Evolutionary conservation across 2,113 vertebrate genomes (phyloP).

Genomic region (Orthonyx spaldingii): DNA sequence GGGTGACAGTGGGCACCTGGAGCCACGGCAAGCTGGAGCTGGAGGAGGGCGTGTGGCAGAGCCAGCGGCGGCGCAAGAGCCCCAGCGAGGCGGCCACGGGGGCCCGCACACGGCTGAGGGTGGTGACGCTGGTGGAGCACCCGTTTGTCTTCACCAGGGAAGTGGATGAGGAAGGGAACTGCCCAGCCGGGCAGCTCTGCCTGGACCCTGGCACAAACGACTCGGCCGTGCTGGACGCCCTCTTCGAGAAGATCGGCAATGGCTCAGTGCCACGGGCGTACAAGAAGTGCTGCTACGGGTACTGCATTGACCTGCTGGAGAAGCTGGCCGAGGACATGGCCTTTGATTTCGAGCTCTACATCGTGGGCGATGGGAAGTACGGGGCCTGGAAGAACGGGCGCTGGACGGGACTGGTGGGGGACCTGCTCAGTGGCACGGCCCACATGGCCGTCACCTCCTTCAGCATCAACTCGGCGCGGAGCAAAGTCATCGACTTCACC

Average conservation of each 20-base stretch:
- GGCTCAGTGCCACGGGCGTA: slow-evolving; percentile 69
- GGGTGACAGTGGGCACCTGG: slow-evolving; percentile 89
- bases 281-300: slow-evolving; percentile 91
- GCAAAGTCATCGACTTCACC: slow-evolving; percentile 93
- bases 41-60: slow-evolving; percentile 71
- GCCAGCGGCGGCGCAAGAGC: background rate
- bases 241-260: slow-evolving; percentile 78
- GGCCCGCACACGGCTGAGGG: slow-evolving; percentile 68
- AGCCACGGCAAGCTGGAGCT: slow-evolving; percentile 70
- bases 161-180: slow-evolving; percentile 83
- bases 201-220: slow-evolving; percentile 81
- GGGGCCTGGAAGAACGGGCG: slow-evolving; percentile 83
- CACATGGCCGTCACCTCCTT: slow-evolving; percentile 97
- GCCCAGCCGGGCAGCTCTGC: slow-evolving; percentile 85
- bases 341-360: slow-evolving; percentile 92
- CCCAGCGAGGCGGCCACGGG: background rate
- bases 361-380: slow-evolving; percentile 92
- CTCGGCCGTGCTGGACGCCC: slow-evolving; percentile 71
- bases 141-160: slow-evolving; percentile 90
- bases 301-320: slow-evolving; percentile 93
- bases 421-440: slow-evolving; percentile 83
- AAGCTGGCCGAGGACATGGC: slow-evolving; percentile 86
- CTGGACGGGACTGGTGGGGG: slow-evolving; percentile 93
- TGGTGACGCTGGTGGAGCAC: slow-evolving; percentile 89
- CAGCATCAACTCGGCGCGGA: slow-evolving; percentile 92